Evolutionary conservation across 2,888 invertebrate genomes (phyloP).

Genomic region (Phyto melanocephala): DNA sequence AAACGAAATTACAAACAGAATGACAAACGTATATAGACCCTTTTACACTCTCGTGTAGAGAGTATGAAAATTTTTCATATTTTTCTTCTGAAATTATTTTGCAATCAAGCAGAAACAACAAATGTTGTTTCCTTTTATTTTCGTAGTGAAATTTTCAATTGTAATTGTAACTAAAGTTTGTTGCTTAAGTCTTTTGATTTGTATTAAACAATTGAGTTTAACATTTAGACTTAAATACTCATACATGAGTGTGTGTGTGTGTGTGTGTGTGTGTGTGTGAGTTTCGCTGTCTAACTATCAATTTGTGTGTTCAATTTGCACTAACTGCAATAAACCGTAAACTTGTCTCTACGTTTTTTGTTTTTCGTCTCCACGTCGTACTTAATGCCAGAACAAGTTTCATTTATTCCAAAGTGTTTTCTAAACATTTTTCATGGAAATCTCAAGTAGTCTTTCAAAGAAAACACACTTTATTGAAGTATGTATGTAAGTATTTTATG

Average conservation of each 20-base stretch:
- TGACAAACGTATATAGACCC: too few species aligned
- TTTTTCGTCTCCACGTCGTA: neutral
- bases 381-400: constrained; percentile 57
- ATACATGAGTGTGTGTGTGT: neutral
- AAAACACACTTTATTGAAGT: neutral
- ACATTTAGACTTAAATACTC: constrained; percentile 10
- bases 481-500: neutral
- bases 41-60: too few species aligned
- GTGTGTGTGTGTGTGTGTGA: neutral
- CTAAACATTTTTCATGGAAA: constrained; percentile 41
- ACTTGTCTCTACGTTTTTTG: constrained; percentile 43
- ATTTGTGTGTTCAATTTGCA: constrained; percentile 2
- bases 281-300: neutral
- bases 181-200: constrained; percentile 49
- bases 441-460: constrained; percentile 40
- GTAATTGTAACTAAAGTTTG: constrained; percentile 31
- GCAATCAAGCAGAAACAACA: neutral
- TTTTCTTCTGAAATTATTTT: neutral
- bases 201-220: constrained; percentile 1
- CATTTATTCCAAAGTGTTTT: neutral
- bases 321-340: constrained; percentile 53
- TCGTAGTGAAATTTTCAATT: constrained; percentile 32
- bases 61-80: too few species aligned
- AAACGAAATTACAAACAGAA: too few species aligned
- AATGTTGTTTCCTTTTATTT: neutral